phyloP scores from a whole-genome alignment of 2,888 invertebrate genomes.

The Calameuta filiformis region DNA sequence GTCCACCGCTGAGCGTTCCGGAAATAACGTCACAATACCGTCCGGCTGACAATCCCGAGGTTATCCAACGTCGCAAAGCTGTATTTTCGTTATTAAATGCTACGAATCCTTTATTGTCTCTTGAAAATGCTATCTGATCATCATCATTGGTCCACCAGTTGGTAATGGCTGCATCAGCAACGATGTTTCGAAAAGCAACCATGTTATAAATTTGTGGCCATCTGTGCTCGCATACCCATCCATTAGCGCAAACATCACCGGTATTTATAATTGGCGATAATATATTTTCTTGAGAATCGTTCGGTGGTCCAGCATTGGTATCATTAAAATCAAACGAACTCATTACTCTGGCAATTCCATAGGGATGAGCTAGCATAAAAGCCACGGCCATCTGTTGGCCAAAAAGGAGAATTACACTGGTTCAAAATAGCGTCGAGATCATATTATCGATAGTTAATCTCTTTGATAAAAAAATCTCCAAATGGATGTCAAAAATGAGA shows the following conservation, averaged over 20 bases:
- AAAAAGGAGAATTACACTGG: neutral
- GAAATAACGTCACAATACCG: conserved; percentile 87
- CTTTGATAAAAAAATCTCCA: too few species aligned
- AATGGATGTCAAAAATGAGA: neutral
- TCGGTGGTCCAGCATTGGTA: conserved; percentile 60
- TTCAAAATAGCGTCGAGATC: neutral
- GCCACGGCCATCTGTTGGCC: conserved; percentile 66
- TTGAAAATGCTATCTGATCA: conserved; percentile 67
- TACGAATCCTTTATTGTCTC: conserved; percentile 72
- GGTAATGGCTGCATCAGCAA: conserved; percentile 45
- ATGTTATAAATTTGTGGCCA: conserved; percentile 62
- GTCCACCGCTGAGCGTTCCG: conserved; percentile 69
- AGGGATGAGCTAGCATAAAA: conserved; percentile 72
- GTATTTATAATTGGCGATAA: conserved; percentile 59
- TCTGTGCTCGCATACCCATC: conserved; percentile 65
- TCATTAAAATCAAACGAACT: conserved; percentile 68
- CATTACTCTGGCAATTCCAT: conserved; percentile 70
- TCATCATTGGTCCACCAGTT: conserved; percentile 68
- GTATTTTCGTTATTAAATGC: conserved; percentile 78
- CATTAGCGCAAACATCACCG: conserved; percentile 55
- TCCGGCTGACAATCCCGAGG: conserved; percentile 81
- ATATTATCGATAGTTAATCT: neutral
- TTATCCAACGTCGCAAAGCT: conserved; percentile 71
- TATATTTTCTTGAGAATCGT: conserved; percentile 57
- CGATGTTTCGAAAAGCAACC: conserved; percentile 63